Evolutionary conservation across 2,888 invertebrate genomes (phyloP).

Genomic region (Clivina fossor): DNA sequence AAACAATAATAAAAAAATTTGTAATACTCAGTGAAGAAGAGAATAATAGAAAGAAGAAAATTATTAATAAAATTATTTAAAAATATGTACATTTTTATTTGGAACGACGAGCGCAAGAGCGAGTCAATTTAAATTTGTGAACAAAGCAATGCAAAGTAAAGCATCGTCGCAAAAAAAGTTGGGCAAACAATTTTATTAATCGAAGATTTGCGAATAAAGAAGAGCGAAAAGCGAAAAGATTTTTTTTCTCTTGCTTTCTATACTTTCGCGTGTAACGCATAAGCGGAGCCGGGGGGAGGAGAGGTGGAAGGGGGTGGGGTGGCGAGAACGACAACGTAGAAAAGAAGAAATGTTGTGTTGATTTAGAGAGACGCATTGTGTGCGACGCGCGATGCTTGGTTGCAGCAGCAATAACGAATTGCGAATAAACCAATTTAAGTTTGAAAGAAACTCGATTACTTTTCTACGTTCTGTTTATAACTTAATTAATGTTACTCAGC

Average conservation of each 20-base stretch:
- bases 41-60: conserved; percentile 18
- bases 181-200: conserved; percentile 17
- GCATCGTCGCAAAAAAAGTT: too few species aligned
- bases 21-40: too few species aligned
- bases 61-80: conserved; percentile 17
- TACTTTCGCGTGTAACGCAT: too few species aligned
- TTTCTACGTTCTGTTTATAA: conserved; percentile 30
- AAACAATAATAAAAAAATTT: too few species aligned
- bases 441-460: conserved; percentile 33
- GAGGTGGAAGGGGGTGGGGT: too few species aligned
- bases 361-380: too few species aligned
- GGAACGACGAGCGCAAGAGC: not conserved
- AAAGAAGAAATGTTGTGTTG: conserved; percentile 28
- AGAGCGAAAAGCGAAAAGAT: too few species aligned
- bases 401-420: conserved; percentile 13
- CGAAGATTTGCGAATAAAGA: conserved; percentile 17
- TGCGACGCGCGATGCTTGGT: too few species aligned
- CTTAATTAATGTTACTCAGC: conserved; percentile 34
- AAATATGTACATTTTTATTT: conserved; percentile 15
- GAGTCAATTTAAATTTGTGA: conserved; percentile 14
- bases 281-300: too few species aligned
- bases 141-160: conserved; percentile 18
- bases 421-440: conserved; percentile 33
- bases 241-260: too few species aligned
- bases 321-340: too few species aligned